Evolutionary conservation across 2,888 invertebrate species (phyloP).

Genomic region (Diaperis boleti): DNA sequence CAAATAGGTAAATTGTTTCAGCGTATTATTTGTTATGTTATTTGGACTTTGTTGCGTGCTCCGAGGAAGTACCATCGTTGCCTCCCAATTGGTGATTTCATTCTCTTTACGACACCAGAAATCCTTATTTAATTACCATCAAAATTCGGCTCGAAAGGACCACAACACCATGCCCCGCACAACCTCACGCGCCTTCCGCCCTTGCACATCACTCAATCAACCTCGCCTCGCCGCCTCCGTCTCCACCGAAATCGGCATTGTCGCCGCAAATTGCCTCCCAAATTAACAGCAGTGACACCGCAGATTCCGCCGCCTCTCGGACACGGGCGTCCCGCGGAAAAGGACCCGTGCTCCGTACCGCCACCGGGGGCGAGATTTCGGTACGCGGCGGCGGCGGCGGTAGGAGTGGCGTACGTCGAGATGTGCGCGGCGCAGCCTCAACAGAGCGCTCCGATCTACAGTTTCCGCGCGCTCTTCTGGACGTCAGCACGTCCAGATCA

Average conservation of each 20-base stretch:
- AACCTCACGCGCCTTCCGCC: neutral
- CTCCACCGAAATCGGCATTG: conserved; percentile 16
- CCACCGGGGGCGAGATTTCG: conserved; percentile 48
- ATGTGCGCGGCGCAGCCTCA: conserved; percentile 62
- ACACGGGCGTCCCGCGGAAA: conserved; percentile 50
- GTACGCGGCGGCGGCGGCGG: conserved; percentile 58
- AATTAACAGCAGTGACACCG: conserved; percentile 47
- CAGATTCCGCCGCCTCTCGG: conserved; percentile 47
- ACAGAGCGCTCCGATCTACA: conserved; percentile 59
- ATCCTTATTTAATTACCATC: too few species aligned
- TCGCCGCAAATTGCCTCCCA: conserved; percentile 47
- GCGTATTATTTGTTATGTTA: too few species aligned
- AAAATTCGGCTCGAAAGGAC: too few species aligned
- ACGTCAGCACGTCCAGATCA: conserved; percentile 57
- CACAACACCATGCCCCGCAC: too few species aligned
- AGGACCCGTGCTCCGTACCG: too few species aligned
- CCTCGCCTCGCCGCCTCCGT: neutral
- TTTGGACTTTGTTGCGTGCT: too few species aligned
- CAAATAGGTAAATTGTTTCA: too few species aligned
- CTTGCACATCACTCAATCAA: conserved; percentile 1
- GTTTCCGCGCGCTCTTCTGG: conserved; percentile 63
- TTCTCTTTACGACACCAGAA: too few species aligned
- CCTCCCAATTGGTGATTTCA: too few species aligned
- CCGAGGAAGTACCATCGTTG: too few species aligned
- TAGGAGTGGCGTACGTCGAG: conserved; percentile 61